Conservation (phyloP, 1,140 invertebrate genomes). For the Cotesia chilonis region DNA sequence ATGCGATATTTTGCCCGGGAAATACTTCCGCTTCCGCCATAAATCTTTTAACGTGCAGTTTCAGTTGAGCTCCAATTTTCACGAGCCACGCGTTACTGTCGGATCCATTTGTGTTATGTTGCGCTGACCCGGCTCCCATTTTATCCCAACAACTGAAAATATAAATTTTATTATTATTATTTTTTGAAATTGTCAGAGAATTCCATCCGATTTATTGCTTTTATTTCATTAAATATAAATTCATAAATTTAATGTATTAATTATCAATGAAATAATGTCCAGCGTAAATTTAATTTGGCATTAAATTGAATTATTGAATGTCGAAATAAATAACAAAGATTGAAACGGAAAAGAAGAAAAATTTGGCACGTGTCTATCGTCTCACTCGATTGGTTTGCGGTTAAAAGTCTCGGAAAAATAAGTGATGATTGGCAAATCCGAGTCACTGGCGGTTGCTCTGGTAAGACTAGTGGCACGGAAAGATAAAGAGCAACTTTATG, state of each 20-base stretch:
- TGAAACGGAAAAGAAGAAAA: too few relatives aligned
- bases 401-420: slow-evolving; percentile 40
- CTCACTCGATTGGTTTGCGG: slow-evolving; percentile 28
- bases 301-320: too few relatives aligned
- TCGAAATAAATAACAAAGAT: too few relatives aligned
- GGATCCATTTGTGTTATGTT: slow-evolving; percentile 45
- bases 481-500: slow-evolving; percentile 57
- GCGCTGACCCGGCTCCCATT: slow-evolving; percentile 22
- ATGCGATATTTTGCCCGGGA: slow-evolving; percentile 54
- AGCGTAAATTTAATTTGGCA: too few relatives aligned
- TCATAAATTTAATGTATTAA: too few relatives aligned
- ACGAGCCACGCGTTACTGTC: slow-evolving; percentile 47
- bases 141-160: slow-evolving; percentile 5
- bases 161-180: neutral
- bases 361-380: slow-evolving; percentile 39
- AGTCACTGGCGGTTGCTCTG: slow-evolving; percentile 33
- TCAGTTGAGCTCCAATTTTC: slow-evolving; percentile 51
- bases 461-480: slow-evolving; percentile 45
- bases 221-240: too few relatives aligned
- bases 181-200: too few relatives aligned
- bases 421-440: slow-evolving; percentile 57
- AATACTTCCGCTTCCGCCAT: slow-evolving; percentile 59
- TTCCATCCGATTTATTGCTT: too few relatives aligned
- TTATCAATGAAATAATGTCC: too few relatives aligned
- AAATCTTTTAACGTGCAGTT: slow-evolving; percentile 53